Conservation (phyloP, 2,113 vertebrate genomes). For the Pionites leucogaster region DNA sequence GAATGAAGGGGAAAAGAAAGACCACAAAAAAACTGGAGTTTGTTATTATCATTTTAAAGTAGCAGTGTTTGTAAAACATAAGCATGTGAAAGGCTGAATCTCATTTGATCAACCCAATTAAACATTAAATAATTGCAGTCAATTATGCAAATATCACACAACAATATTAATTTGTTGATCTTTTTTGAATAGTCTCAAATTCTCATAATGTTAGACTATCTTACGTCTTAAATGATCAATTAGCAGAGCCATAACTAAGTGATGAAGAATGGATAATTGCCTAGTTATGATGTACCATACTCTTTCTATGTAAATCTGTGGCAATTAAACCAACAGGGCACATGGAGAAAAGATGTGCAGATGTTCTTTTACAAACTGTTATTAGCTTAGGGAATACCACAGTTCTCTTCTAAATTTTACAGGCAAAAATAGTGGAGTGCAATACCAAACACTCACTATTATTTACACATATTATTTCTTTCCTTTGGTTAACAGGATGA, state of each 20-base stretch:
- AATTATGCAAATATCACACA: conserved; percentile 79
- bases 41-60: conserved; percentile 66
- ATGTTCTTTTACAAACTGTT: conserved; percentile 72
- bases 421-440: not conserved
- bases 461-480: conserved; percentile 9
- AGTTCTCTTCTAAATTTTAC: conserved; percentile 21
- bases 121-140: conserved; percentile 79
- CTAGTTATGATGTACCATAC: conserved; percentile 69
- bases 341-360: conserved; percentile 70
- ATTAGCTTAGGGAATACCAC: conserved; percentile 58
- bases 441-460: conserved; percentile 7
- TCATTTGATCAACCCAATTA: conserved; percentile 77
- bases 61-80: conserved; percentile 67
- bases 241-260: conserved; percentile 73
- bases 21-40: conserved; percentile 40
- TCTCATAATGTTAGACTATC: conserved; percentile 72
- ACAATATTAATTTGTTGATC: conserved; percentile 81
- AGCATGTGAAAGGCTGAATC: conserved; percentile 70
- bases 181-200: conserved; percentile 73
- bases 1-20: conserved; percentile 34
- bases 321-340: conserved; percentile 76
- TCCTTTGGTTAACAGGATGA: not conserved
- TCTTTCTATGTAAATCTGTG: conserved; percentile 69
- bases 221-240: conserved; percentile 75
- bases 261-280: conserved; percentile 76